Evolutionary conservation across 1,140 invertebrate genomes (phyloP).

Genomic region (Drosophila pectinifera): DNA sequence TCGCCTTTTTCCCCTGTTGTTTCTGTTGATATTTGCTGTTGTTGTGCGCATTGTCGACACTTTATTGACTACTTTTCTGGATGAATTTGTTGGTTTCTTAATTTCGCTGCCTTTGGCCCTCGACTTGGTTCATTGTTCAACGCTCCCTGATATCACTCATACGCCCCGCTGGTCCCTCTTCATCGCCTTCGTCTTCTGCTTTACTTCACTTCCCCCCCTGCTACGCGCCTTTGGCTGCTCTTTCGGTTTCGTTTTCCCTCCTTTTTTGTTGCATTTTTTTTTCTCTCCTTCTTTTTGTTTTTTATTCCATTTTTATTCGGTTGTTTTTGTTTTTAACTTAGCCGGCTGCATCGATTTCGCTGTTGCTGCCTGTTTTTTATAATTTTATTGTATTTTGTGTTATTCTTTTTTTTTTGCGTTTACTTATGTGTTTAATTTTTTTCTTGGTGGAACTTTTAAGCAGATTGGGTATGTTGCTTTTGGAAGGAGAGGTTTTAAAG

Average conservation of each 20-base stretch:
- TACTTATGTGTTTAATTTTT: conserved; percentile 79
- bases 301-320: conserved; percentile 43
- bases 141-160: conserved; percentile 71
- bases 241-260: conserved; percentile 45
- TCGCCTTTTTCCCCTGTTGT: conserved; percentile 35
- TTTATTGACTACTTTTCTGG: conserved; percentile 84
- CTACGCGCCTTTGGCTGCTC: conserved; percentile 33
- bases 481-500: not conserved
- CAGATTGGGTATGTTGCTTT: not conserved
- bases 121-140: conserved; percentile 44
- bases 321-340: conserved; percentile 49
- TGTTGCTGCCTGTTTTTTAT: conserved; percentile 61
- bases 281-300: conserved; percentile 8
- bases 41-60: conserved; percentile 79
- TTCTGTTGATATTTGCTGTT: conserved; percentile 45
- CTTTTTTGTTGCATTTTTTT: not conserved
- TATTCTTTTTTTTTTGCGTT: conserved; percentile 39
- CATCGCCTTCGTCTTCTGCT: conserved; percentile 10
- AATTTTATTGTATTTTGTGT: conserved; percentile 66
- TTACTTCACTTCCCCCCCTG: not conserved
- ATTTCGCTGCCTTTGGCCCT: conserved; percentile 63
- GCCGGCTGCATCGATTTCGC: conserved; percentile 74
- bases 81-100: conserved; percentile 84
- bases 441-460: not conserved
- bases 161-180: conserved; percentile 55